phyloP scores from a whole-genome alignment of 2,797 vertebrate genomes.

The Clarias laeviceps region DNA sequence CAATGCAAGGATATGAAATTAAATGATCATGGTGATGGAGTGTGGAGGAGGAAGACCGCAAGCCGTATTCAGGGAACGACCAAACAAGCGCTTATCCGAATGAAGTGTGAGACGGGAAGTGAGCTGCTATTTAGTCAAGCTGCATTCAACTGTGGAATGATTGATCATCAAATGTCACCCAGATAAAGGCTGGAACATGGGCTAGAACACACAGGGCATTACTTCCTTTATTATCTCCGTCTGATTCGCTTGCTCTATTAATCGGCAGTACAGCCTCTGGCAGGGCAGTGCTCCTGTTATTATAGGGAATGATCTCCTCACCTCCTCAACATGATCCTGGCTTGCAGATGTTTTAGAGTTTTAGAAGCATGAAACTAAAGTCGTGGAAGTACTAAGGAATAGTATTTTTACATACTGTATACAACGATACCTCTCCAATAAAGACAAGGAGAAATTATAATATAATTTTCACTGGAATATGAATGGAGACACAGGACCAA shows the following conservation, averaged over 20 bases:
- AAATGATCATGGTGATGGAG: background rate
- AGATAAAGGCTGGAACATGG: constrained; percentile 71
- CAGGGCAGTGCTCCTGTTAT: constrained; percentile 23
- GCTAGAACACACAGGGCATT: constrained; percentile 74
- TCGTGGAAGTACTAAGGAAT: background rate
- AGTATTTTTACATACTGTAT: background rate
- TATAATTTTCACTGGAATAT: background rate
- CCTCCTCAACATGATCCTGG: background rate
- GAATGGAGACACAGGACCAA: background rate
- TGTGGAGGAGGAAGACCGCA: background rate
- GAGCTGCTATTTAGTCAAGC: constrained; percentile 46
- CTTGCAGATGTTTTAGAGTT: too few relatives aligned
- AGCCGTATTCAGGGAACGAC: background rate
- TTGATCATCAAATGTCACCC: constrained; percentile 67
- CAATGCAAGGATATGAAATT: background rate
- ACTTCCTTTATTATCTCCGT: constrained; percentile 76
- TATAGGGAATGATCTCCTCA: constrained; percentile 24
- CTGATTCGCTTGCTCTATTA: constrained; percentile 65
- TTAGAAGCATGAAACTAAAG: too few relatives aligned
- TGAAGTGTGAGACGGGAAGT: constrained; percentile 35
- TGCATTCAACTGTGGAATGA: constrained; percentile 44
- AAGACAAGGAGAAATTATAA: background rate
- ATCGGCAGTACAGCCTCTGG: constrained; percentile 68
- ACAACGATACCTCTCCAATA: background rate
- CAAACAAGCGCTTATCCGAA: constrained; percentile 3